phyloP scores from a whole-genome alignment of 2,888 invertebrate species.

The Chrysomela aeneicollis region DNA sequence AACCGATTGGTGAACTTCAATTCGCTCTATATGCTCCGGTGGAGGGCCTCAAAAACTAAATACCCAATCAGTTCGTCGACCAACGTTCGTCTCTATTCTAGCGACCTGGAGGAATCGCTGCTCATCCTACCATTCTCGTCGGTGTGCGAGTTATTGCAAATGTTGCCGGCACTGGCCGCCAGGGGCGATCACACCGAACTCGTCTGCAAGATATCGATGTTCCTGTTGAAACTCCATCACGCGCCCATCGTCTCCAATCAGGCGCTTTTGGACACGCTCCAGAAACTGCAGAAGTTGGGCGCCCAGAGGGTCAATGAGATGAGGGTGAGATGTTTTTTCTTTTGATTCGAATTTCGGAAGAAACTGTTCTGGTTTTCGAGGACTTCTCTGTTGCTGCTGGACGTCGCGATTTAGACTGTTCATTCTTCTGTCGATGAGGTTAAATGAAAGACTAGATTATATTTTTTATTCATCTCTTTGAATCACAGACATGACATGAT shows the following conservation, averaged over 20 bases:
- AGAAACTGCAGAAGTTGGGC: conserved; percentile 68
- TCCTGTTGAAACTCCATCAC: conserved; percentile 79
- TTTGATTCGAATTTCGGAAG: too few species aligned
- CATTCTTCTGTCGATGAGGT: too few species aligned
- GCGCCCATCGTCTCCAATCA: conserved; percentile 79
- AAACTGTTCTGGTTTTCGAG: too few species aligned
- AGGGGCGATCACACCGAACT: conserved; percentile 79
- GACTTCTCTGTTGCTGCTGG: too few species aligned
- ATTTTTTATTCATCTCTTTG: too few species aligned
- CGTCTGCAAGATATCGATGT: conserved; percentile 77
- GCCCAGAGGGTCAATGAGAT: conserved; percentile 67
- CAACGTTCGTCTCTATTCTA: conserved; percentile 64
- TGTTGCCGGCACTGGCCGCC: conserved; percentile 71
- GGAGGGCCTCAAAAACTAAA: too few species aligned
- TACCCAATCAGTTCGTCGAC: background rate
- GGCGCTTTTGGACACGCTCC: conserved; percentile 71
- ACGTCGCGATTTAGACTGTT: too few species aligned
- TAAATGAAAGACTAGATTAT: too few species aligned
- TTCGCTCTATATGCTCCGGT: too few species aligned
- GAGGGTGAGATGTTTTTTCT: conserved; percentile 64
- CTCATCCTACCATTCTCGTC: conserved; percentile 84
- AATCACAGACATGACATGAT: too few species aligned
- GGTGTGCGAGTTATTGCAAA: conserved; percentile 79
- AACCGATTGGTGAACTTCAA: too few species aligned
- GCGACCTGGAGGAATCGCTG: conserved; percentile 91